Conservation (phyloP, 2,797 vertebrate species). For the Halcyon smyrnensis region DNA sequence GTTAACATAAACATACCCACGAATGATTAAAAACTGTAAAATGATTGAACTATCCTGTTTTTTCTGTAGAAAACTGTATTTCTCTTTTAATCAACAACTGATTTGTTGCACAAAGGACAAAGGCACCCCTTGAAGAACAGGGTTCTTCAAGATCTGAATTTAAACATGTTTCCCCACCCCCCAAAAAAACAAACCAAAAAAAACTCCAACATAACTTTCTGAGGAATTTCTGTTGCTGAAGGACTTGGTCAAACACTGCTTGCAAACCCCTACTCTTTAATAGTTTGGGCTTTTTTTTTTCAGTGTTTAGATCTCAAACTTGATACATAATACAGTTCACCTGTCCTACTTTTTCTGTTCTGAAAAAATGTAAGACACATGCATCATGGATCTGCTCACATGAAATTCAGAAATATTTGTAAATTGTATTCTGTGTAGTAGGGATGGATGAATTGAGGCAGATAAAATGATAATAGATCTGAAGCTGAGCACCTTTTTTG, state of each 20-base stretch:
- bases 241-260: neutral
- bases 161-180: neutral
- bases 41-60: neutral
- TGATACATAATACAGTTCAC: neutral
- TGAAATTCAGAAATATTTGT: neutral
- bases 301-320: neutral
- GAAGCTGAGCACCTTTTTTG: neutral
- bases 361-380: neutral
- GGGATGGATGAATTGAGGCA: neutral
- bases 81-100: neutral
- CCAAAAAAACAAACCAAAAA: neutral
- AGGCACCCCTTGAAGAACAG: neutral
- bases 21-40: neutral
- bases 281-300: neutral
- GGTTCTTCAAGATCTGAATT: constrained; percentile 17
- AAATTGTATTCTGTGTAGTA: neutral
- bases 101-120: neutral
- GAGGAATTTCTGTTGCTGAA: neutral
- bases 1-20: neutral
- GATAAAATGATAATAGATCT: neutral
- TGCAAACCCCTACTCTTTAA: neutral
- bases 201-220: neutral
- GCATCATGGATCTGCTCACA: accelerated
- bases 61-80: neutral
- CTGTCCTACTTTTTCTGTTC: neutral